Base-by-base conservation (phyloP, 2,888 invertebrate species). In the Papilio gigon region DNA sequence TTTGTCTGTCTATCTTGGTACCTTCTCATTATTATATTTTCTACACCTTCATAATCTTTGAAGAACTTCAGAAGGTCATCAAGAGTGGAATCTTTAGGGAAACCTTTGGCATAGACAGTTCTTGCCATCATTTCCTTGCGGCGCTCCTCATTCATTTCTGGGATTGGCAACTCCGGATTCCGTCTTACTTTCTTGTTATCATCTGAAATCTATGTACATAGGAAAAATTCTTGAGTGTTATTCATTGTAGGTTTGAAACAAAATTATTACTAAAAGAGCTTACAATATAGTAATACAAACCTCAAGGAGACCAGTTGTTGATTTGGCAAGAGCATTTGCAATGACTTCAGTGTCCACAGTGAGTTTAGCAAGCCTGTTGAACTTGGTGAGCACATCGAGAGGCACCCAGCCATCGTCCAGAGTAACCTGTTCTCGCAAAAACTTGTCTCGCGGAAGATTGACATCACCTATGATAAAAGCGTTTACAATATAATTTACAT, bases 381-480 rank as follows among this genome's bases (percentile, higher is more conserved):
- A 99, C 70, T 95, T 97, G 59, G 96, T 89, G 87, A 99, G 93
- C 0, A 96, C 94, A 0, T 95, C 94, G 58, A 99, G 84, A 0
- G 97, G 94, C 22, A 99, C 94, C 99, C 99, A 98, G 2, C 97
- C 99, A 65, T 98, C 96, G 75, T 98, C 96, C 73, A 96, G 92
- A 75, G 94, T 94, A 0, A 96, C 94, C 88, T 98, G 96, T 71
- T 97, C 96, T 76, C 95, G 94, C n/a, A 99, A 92, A 84, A 99
- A 99, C 86, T 97, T 98, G 84, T 99, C 99, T 70, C 96, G 94
- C 0, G 96, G 95, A 64, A 99, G 92, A 88, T 99, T 99, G 5
- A 96, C 93, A 85, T 99, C 97, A 62, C 99, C 98, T 92, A 80
- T 94, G 95, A 30, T 11, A 33, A 33, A 64, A 14, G 42, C 30